Evolutionary conservation across 2,888 invertebrate genomes (phyloP), one percentile per base, ranked within the genome.

Genomic region (Diarsia mendica): DNA sequence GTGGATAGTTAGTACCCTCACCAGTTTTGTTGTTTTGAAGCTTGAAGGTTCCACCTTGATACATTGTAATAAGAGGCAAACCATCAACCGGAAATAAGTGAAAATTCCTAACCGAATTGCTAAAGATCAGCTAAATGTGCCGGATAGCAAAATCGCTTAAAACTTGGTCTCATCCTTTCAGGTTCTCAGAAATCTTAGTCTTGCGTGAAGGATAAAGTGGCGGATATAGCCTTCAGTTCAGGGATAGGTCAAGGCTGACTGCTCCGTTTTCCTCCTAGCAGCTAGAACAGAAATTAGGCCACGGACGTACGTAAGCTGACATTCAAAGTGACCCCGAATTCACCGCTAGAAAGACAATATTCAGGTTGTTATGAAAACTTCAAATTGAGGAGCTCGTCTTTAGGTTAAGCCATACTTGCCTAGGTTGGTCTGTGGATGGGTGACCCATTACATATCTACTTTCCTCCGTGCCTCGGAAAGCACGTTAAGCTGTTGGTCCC

Each of bases 171-270:
- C 2, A 8, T 15, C 11, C 48, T 39, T 33, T 33, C 2, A 44
- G 23, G 28, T 33, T 46, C 6, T 51, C 53, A n/a, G 5, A 77
- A 78, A 51, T 33, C 5, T 23, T 46, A 48, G 6, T 23, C 4
- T n/a, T 18, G 33, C 13, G 13, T 49, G 49, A 51, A 33, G 51
- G 23, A 15, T n/a, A 48, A 13, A 1, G 10, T 3, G 13, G 28
- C 11, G 6, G 9, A 39, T 53, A 20, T n/a, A 23, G 23, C 39
- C 51, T 46, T 75, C 18, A 75, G 51, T 13, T 51, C 44, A 61
- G 10, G 8, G 10, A 60, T 0, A 63, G 39, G 71, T 79, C 76
- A 79, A 63, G 79, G 61, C 13, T n/a, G 8, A 9, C n/a, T 39
- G 44, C 28, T 9, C 15, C 3, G 60, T 10, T 39, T n/a, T 44